Percentiles rank a stretch among this genome's conserved stretches.
phyloP scores from a whole-genome alignment of 37 sponge, comb jelly and placozoan genomes.

The Aplysina aerophoba region DNA sequence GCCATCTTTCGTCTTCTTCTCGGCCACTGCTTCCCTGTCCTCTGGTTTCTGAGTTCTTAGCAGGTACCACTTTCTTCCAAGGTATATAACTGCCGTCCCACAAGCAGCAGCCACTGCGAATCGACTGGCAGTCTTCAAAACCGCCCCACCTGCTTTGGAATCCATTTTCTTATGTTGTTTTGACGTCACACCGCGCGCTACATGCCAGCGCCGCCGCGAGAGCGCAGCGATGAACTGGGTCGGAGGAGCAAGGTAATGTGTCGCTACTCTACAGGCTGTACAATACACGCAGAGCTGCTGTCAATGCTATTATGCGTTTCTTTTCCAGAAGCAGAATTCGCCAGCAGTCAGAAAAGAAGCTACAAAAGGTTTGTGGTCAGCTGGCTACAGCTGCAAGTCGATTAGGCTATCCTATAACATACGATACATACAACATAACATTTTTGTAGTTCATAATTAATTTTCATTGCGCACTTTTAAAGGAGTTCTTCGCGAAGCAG shows the following conservation, averaged over 20 bases:
- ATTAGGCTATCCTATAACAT: too few species aligned
- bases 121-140: not conserved
- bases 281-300: too few species aligned
- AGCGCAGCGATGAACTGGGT: conserved; percentile 77
- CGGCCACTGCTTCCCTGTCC: not conserved
- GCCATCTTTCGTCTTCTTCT: not conserved
- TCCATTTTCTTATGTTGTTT: too few species aligned
- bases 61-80: not conserved
- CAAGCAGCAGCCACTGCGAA: not conserved
- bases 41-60: not conserved
- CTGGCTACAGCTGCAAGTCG: not conserved
- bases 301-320: too few species aligned
- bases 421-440: too few species aligned
- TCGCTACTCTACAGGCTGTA: too few species aligned
- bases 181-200: not conserved
- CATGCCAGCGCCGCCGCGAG: not conserved
- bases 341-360: conserved; percentile 56
- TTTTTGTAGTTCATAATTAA: too few species aligned
- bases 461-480: not conserved
- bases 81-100: not conserved
- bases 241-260: conserved; percentile 69
- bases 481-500: conserved; percentile 77
- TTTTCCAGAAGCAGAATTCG: conserved; percentile 61
- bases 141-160: too few species aligned
- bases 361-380: conserved; percentile 53